A percentile compares a stretch with the other conserved stretches of the same genome.
These are phyloP conservation scores for Drosophila serrata DNA, from an alignment of 1,140 invertebrate genomes.

Conservation along the genomic window DNA sequence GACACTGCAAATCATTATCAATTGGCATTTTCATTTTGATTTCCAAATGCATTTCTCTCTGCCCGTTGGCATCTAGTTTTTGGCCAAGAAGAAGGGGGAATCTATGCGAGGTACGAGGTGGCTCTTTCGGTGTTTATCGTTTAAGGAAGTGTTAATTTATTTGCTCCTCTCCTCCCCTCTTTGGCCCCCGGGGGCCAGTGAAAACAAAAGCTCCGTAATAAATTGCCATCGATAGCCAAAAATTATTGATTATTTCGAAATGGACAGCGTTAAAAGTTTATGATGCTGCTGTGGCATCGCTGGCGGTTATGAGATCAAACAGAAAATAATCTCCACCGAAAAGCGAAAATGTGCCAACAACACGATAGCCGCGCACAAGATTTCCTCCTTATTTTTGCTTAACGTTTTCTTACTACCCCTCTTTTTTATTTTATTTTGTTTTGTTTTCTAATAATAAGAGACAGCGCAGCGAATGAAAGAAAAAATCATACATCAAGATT, in stretches of 20 bases:
- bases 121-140: constrained; percentile 65
- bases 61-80: not conserved
- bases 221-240: constrained; percentile 82
- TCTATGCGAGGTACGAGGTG: not conserved
- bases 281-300: constrained; percentile 70
- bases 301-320: constrained; percentile 83
- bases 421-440: constrained; percentile 28
- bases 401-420: constrained; percentile 28
- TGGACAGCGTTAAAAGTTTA: constrained; percentile 81
- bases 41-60: constrained; percentile 43
- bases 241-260: constrained; percentile 84
- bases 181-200: constrained; percentile 19
- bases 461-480: constrained; percentile 38
- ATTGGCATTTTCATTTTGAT: constrained; percentile 54
- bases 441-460: constrained; percentile 74
- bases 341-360: constrained; percentile 82
- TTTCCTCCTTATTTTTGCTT: constrained; percentile 71
- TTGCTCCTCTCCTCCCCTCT: constrained; percentile 55
- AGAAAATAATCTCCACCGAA: constrained; percentile 49
- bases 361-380: constrained; percentile 75
- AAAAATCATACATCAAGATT: constrained; percentile 81
- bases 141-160: constrained; percentile 84
- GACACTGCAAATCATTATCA: constrained; percentile 52
- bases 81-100: not conserved
- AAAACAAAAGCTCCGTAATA: constrained; percentile 59